A percentile compares a stretch with the other conserved stretches of the same genome.
These are phyloP conservation scores for Margarornis squamiger DNA, from an alignment of 2,797 vertebrate species.

Conservation along the genomic window DNA sequence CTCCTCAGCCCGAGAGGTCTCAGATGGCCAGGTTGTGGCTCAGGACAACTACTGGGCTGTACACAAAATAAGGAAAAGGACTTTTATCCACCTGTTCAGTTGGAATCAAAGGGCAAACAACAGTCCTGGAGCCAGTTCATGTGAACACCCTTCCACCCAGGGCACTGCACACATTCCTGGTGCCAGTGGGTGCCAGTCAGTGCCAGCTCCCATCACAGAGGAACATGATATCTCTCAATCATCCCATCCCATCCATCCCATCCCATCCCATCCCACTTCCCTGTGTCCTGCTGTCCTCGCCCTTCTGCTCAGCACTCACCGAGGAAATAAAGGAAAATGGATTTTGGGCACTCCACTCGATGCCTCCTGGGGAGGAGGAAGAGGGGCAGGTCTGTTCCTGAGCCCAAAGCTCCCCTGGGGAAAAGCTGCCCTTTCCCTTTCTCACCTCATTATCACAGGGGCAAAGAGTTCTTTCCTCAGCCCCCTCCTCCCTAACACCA, in stretches of 20 bases:
- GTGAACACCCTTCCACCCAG: background rate
- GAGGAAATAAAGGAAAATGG: background rate
- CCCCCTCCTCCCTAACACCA: background rate
- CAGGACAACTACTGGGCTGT: background rate
- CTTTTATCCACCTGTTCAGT: background rate
- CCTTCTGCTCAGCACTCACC: too few species aligned
- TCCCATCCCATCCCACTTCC: too few species aligned
- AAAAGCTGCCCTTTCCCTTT: background rate
- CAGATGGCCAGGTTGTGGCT: background rate
- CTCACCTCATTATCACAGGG: background rate
- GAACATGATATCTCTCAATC: background rate
- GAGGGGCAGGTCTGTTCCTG: background rate
- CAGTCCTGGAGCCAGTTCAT: background rate
- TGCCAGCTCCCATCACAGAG: background rate
- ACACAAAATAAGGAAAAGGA: background rate
- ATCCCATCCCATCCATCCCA: too few species aligned
- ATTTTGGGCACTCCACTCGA: background rate
- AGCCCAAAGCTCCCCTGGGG: background rate
- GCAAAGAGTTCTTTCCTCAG: background rate
- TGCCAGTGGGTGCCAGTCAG: background rate
- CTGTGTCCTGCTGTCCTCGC: too few species aligned
- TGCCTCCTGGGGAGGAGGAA: background rate
- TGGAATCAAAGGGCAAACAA: background rate
- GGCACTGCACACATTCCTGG: background rate
- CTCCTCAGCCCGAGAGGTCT: background rate